Evolutionary conservation across 2,888 invertebrate species (phyloP), one percentile per base, ranked within the genome.

Genomic region (Drosophila tanythrix): DNA sequence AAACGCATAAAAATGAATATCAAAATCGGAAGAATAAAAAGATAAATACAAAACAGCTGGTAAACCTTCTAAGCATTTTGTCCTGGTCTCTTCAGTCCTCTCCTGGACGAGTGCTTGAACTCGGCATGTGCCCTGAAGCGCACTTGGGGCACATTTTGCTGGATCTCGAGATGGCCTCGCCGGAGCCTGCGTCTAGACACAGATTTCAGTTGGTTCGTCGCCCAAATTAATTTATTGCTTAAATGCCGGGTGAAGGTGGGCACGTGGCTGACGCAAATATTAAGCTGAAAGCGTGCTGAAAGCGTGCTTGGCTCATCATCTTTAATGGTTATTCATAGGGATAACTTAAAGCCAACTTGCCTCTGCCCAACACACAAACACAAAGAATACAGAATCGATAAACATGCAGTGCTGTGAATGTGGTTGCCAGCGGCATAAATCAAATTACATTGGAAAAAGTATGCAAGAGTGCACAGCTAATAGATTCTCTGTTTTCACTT

Each of bases 211-310:
- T 73, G 75, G 53, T 74, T 63, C 60, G 56, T 69, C 70, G 46
- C 61, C 53, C 63, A 85, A 85, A 85, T 85, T 84, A 89, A 85
- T 85, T 89, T 85, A 85, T 85, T 77, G 85, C 79, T 73, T 70
- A 75, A 84, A 75, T 79, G 70, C 53, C 56, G 15, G 11, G 38
- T 27, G 52, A 18, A n/a, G 29, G 61, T 53, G 70, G 78, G 75
- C 81, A 83, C 73, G 55, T 67, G 62, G 77, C 75, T 80, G 70
- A 88, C 80, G 83, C 69, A 72, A 63, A 79, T 79, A 77, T 87
- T 89, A 87, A 87, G 67, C 73, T 21, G 21, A 21, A 21, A 21
- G 74, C 58, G 21, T 62, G 69, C 74, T 76, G 73, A 89, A 87
- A 82, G 89, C 88, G 82, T 76, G 65, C 76, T 63, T 74, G 88